Base-by-base conservation (phyloP, 2,797 vertebrate species). In the Onychomys arenicola region DNA sequence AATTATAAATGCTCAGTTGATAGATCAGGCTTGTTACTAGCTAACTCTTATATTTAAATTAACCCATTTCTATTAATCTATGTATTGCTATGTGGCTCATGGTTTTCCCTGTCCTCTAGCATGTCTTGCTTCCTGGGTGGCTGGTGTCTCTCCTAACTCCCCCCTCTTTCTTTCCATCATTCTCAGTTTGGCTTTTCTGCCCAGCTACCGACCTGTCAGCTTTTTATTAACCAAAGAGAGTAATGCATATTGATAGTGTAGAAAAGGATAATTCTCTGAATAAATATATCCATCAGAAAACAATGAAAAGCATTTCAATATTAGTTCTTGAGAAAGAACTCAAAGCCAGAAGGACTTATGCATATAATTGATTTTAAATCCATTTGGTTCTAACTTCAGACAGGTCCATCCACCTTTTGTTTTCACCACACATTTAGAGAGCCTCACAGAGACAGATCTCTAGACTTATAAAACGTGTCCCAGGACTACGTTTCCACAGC, bases 291-390 rank as follows among this genome's bases (percentile, higher is more conserved):
- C 86, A 77, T 67, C 65, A 59, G 25, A 65, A 90, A 90, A 37
- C 57, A 90, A 92, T 90, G 88, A 94, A 84, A 88, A 92, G 61
- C 5, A 52, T 65, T 94, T 93, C n/a, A 91, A 61, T 94, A 25
- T 67, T 82, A 75, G 46, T 93, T 96, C 90, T 71, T 32, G 77
- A 85, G 89, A 96, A 82, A 94, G 12, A 94, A 89, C 73, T 93
- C 49, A 87, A 91, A 89, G 73, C 49, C 76, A 89, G 71, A 92
- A 94, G 63, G 77, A 93, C 5, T 95, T 27, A 37, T 55, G 46
- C 85, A 89, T 65, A 12, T 89, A 94, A 78, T 84, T 83, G 32
- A 83, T 95, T 94, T 93, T 37, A 91, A 97, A 94, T 46, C 49
- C 46, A n/a, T 91, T 87, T 92, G 69, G 57, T 94, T 94, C 94